These are phyloP conservation scores for Sialia sialis DNA, from an alignment of 2,113 vertebrate species.

Conservation along the genomic window DNA sequence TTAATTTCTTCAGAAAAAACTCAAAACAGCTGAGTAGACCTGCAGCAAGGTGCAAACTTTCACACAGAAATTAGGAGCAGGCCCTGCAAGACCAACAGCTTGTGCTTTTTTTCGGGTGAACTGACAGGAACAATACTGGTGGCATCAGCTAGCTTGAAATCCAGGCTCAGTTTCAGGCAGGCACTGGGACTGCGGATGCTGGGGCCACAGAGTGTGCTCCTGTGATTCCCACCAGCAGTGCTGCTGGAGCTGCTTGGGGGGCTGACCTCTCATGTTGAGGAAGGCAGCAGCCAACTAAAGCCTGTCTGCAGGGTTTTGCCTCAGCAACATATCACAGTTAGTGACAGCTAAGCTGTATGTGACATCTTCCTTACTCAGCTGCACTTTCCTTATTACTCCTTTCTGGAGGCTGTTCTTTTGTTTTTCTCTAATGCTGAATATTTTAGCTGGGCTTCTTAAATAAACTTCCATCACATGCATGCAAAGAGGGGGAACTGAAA, in stretches of 20 bases:
- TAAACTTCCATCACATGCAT: not conserved
- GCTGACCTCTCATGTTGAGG: not conserved
- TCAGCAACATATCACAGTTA: not conserved
- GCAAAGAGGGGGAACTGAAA: not conserved
- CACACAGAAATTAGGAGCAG: not conserved
- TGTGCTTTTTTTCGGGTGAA: not conserved
- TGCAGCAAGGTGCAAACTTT: not conserved
- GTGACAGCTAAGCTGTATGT: not conserved
- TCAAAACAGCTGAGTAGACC: not conserved
- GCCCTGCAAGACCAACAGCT: not conserved
- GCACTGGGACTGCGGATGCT: not conserved
- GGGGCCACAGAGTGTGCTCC: not conserved
- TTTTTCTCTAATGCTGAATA: not conserved
- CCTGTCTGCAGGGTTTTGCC: not conserved
- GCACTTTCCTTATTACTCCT: not conserved
- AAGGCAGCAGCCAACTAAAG: not conserved
- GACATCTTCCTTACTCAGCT: not conserved
- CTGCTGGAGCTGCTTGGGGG: not conserved
- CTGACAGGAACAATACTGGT: not conserved
- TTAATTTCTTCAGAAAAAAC: not conserved
- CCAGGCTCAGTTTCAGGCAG: not conserved
- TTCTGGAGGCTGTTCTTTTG: not conserved
- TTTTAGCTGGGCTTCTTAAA: constrained; percentile 6
- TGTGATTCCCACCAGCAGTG: not conserved
- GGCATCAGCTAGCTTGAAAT: not conserved